A percentile compares a stretch with the other conserved stretches of the same genome.
Evolutionary conservation across 2,888 invertebrate species (phyloP).

Genomic region (Tetramorium bicarinatum): DNA sequence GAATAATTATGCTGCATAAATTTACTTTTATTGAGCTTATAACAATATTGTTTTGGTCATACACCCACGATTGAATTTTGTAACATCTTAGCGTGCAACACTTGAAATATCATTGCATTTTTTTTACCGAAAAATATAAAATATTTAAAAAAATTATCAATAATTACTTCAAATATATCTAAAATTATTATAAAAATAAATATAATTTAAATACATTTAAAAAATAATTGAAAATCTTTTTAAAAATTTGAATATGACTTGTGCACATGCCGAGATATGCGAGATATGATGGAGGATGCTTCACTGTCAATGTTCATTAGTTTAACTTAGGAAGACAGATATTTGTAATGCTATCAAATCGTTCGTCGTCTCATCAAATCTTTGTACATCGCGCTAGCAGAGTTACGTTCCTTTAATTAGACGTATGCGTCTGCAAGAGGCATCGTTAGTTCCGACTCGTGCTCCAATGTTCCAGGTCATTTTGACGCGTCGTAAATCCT

Average conservation of each 20-base stretch:
- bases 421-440: background rate
- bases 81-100: background rate
- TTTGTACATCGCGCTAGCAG: background rate
- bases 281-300: background rate
- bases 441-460: constrained; percentile 44
- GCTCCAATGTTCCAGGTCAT: constrained; percentile 9
- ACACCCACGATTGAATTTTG: constrained; percentile 4
- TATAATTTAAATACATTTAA: background rate
- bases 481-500: constrained; percentile 24
- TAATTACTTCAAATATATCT: background rate
- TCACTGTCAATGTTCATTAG: background rate
- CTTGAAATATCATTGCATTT: background rate
- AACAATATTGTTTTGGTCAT: constrained; percentile 12
- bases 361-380: background rate
- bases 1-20: constrained; percentile 28
- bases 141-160: background rate
- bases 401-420: constrained; percentile 30
- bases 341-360: constrained; percentile 3
- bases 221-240: background rate
- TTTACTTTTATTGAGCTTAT: constrained; percentile 20
- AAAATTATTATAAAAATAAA: background rate
- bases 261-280: background rate
- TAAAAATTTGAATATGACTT: background rate
- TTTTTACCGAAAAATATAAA: background rate
- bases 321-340: background rate